Evolutionary conservation across 2,113 vertebrate species (phyloP).

Genomic region (Menura novaehollandiae): DNA sequence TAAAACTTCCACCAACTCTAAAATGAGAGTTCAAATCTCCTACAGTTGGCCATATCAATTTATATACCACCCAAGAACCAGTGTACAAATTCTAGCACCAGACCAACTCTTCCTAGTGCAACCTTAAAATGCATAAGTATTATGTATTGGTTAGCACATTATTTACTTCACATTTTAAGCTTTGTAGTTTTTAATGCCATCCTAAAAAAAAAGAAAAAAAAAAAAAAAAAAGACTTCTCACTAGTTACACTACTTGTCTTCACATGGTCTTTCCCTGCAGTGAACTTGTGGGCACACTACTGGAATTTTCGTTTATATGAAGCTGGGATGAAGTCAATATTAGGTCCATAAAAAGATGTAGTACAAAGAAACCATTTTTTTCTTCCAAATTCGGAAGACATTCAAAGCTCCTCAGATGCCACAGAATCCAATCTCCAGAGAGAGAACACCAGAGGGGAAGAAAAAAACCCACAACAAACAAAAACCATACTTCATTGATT

Average conservation of each 20-base stretch:
- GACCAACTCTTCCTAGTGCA: neutral
- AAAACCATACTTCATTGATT: neutral
- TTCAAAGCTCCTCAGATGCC: neutral
- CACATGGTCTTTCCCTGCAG: neutral
- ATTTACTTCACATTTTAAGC: neutral
- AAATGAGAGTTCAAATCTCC: neutral
- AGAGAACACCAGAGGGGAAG: neutral
- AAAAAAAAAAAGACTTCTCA: neutral
- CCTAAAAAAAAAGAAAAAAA: neutral
- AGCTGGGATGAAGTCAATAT: neutral
- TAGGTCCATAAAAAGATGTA: neutral
- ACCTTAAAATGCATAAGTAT: neutral
- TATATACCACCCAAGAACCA: neutral
- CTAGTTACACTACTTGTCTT: neutral
- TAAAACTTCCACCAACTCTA: neutral
- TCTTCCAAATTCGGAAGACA: neutral
- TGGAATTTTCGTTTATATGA: neutral
- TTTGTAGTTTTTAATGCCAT: neutral
- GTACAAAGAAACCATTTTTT: neutral
- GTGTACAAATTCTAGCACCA: neutral
- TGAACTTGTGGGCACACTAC: neutral
- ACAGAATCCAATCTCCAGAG: neutral
- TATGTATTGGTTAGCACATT: neutral
- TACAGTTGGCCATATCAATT: neutral
- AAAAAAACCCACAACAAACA: rapidly evolving